Evolutionary conservation across 2,888 invertebrate genomes (phyloP).

Genomic region (Cylindroiulus punctatus): DNA sequence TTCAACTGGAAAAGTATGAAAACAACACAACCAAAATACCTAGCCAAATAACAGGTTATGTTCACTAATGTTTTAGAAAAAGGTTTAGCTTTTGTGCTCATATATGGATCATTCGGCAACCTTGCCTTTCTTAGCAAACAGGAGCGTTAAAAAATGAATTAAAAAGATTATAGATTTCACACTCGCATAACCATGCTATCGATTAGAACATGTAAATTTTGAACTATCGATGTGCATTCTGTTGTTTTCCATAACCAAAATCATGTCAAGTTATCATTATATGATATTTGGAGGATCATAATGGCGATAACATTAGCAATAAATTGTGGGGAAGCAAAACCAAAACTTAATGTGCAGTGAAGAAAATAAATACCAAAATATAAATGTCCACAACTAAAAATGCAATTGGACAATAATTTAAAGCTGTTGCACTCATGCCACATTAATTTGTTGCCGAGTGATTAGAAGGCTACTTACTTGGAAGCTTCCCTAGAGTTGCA

Average conservation of each 20-base stretch:
- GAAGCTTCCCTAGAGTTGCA: slow-evolving; percentile 57
- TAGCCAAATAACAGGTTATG: too few relatives aligned
- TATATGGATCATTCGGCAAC: too few relatives aligned
- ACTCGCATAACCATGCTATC: too few relatives aligned
- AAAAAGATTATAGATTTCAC: not conserved
- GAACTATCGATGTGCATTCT: too few relatives aligned
- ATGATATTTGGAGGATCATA: not conserved
- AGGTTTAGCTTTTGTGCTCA: too few relatives aligned
- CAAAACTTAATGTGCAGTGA: not conserved
- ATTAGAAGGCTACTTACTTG: slow-evolving; percentile 57
- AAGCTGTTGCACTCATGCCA: slow-evolving; percentile 21
- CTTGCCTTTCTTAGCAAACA: not conserved
- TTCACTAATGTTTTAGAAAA: too few relatives aligned
- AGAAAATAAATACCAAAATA: not conserved
- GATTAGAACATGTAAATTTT: too few relatives aligned
- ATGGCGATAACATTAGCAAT: not conserved
- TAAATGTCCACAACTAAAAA: slow-evolving; percentile 31
- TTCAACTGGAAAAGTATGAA: too few relatives aligned
- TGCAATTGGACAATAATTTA: not conserved
- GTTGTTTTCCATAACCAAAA: too few relatives aligned
- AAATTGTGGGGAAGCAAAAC: not conserved
- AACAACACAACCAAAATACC: too few relatives aligned
- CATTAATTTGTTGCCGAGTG: slow-evolving; percentile 25
- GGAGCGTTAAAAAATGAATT: not conserved
- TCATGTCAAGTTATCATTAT: too few relatives aligned